Evolutionary conservation across 1,140 invertebrate species (phyloP).

Genomic region (Pectinophora gossypiella): DNA sequence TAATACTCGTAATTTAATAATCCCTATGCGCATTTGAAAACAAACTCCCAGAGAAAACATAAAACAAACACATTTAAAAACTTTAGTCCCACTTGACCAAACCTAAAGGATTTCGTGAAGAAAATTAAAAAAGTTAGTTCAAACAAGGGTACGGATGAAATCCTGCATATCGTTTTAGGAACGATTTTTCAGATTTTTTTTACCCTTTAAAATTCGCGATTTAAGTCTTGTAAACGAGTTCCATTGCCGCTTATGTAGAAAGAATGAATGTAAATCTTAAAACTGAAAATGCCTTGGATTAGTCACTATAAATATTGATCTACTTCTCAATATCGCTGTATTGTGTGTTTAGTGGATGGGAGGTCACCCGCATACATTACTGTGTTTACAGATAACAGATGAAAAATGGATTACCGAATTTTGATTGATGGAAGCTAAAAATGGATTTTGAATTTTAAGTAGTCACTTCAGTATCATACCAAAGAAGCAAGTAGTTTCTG

Average conservation of each 20-base stretch:
- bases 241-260: background rate
- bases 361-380: slow-evolving; percentile 5
- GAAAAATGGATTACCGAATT: slow-evolving; percentile 2
- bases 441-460: no score
- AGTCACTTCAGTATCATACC: no score
- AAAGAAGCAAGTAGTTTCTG: no score
- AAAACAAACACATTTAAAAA: background rate
- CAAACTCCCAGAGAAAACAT: no score
- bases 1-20: no score
- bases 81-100: background rate
- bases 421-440: background rate
- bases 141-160: background rate
- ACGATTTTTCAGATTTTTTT: no score
- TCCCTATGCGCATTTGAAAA: no score
- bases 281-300: no score
- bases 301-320: no score
- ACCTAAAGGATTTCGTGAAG: background rate
- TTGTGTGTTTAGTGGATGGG: background rate
- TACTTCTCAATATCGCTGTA: no score
- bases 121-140: slow-evolving; percentile 5
- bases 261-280: no score
- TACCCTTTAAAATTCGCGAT: background rate
- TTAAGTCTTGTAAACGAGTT: background rate
- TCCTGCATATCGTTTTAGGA: background rate
- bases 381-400: background rate